Evolutionary conservation across 2,888 invertebrate genomes (phyloP).

Genomic region (Synergus umbraculus): DNA sequence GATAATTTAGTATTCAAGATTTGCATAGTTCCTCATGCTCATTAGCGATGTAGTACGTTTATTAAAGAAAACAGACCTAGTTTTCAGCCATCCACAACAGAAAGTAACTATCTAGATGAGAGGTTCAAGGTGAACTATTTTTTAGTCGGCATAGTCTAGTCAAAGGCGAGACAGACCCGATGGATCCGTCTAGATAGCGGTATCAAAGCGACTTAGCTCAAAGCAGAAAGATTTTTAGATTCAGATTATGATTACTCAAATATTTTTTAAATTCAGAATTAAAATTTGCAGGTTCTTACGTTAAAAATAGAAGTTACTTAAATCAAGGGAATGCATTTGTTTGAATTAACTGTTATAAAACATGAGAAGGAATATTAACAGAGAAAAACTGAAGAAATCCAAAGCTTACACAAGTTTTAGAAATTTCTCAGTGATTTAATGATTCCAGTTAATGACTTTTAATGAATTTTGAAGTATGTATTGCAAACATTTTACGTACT

Average conservation of each 20-base stretch:
- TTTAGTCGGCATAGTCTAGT: conserved; percentile 35
- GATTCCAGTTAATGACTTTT: no score
- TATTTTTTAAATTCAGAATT: not conserved
- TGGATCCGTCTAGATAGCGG: conserved; percentile 27
- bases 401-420: no score
- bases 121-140: conserved; percentile 34
- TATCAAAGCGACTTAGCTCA: conserved; percentile 15
- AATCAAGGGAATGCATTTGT: no score
- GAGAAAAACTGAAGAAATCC: no score
- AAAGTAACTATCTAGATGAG: conserved; percentile 17
- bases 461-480: no score
- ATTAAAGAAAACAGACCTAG: not conserved
- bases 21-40: not conserved
- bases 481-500: no score
- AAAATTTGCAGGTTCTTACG: not conserved
- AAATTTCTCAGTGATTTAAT: no score
- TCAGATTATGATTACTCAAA: not conserved
- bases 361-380: no score
- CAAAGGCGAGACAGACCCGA: conserved; percentile 28
- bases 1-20: not conserved
- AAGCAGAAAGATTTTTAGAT: conserved; percentile 4
- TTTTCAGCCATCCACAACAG: not conserved
- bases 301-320: not conserved
- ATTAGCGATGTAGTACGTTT: not conserved
- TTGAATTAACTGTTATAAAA: no score